These are phyloP conservation scores for Heliocidaris erythrogramma DNA, from an alignment of 35 echinoderm and acorn worm species.

Conservation along the genomic window DNA sequence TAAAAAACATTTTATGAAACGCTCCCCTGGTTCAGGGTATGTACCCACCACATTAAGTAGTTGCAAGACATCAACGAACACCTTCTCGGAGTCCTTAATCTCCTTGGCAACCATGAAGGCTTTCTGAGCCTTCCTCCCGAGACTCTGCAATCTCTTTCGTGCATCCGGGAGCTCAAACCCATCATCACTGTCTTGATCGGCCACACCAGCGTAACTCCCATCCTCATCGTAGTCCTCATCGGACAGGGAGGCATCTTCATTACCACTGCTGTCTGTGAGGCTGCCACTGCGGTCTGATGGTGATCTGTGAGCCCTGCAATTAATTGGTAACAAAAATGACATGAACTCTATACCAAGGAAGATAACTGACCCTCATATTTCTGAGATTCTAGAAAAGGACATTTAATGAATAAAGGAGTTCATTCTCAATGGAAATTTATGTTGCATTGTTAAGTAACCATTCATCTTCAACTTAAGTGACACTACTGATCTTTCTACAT, in stretches of 20 bases:
- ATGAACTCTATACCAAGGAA: not conserved
- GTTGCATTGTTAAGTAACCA: too few relatives aligned
- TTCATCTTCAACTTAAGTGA: too few relatives aligned
- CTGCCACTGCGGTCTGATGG: conserved; percentile 2
- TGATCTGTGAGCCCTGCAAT: conserved; percentile 17
- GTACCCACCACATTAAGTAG: conserved; percentile 80
- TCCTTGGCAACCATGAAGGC: conserved; percentile 85
- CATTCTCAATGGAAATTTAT: too few relatives aligned
- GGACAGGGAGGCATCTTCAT: conserved; percentile 2
- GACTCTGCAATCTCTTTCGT: conserved; percentile 21
- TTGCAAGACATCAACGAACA: conserved; percentile 90
- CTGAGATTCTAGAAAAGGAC: too few relatives aligned
- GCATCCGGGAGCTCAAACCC: not conserved
- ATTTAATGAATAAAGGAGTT: too few relatives aligned
- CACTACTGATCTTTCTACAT: too few relatives aligned
- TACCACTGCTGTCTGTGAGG: conserved; percentile 31
- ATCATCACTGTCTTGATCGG: not conserved
- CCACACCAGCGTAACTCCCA: not conserved
- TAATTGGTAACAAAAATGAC: not conserved
- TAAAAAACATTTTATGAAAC: not conserved
- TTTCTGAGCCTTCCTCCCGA: conserved; percentile 63
- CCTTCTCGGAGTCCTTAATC: conserved; percentile 80
- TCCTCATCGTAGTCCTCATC: conserved; percentile 27
- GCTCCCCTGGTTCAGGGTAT: not conserved
- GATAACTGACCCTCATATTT: too few relatives aligned